Evolutionary conservation across 2,113 vertebrate species (phyloP).

Genomic region (Brevimyrus niger): DNA sequence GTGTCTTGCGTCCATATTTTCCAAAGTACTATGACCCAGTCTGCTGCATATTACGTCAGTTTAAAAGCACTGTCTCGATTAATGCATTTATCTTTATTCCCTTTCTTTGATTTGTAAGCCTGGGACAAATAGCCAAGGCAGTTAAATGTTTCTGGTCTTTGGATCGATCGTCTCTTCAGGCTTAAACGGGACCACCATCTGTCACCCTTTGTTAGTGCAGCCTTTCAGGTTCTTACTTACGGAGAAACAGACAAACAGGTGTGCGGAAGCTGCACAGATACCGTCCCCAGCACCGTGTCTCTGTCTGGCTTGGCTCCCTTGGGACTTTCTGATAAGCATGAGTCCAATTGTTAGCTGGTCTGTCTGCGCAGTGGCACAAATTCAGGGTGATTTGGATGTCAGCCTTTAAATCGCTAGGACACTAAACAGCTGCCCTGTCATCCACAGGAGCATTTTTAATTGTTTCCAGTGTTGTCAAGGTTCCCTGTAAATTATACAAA

Average conservation of each 20-base stretch:
- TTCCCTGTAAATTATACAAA: neutral
- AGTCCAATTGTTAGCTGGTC: neutral
- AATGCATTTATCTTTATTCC: neutral
- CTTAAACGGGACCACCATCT: neutral
- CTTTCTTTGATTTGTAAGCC: neutral
- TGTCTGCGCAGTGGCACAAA: neutral
- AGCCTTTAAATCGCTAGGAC: neutral
- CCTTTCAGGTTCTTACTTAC: neutral
- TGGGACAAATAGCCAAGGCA: neutral
- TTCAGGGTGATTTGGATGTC: neutral
- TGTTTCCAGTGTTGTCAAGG: neutral
- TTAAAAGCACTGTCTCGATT: neutral
- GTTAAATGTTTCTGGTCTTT: neutral
- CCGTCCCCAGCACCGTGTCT: neutral
- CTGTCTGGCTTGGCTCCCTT: neutral
- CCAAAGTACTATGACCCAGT: neutral
- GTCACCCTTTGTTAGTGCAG: neutral
- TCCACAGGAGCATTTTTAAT: neutral
- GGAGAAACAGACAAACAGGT: neutral
- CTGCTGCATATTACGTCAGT: neutral
- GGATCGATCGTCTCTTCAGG: neutral
- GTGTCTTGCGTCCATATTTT: neutral
- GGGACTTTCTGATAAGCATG: neutral
- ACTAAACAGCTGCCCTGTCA: neutral
- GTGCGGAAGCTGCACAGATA: neutral